phyloP scores from a whole-genome alignment of 2,888 invertebrate species.

The Mesorhabditis spiculigera region DNA sequence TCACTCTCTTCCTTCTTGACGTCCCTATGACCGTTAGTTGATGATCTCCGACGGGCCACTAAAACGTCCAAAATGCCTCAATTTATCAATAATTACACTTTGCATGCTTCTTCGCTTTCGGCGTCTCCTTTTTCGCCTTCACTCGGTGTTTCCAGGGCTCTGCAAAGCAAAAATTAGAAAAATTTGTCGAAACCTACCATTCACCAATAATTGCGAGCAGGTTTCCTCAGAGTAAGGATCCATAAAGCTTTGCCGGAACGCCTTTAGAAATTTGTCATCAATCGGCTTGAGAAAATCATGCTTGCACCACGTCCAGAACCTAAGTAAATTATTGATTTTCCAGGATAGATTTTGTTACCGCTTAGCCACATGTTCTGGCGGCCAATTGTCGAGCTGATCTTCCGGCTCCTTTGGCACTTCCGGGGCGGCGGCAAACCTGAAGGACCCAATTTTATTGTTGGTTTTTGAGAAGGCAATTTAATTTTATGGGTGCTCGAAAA shows the following conservation, averaged over 20 bases:
- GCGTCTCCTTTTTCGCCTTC: not conserved
- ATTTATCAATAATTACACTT: not conserved
- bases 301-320: constrained; percentile 34
- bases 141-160: not conserved
- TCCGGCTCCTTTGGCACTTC: constrained; percentile 21
- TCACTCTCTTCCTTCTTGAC: not conserved
- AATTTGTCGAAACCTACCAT: not conserved
- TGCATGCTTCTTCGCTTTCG: constrained; percentile 1
- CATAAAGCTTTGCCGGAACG: not conserved
- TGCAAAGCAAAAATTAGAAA: not conserved
- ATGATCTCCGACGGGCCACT: not conserved
- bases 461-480: not conserved
- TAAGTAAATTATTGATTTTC: not conserved
- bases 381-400: constrained; percentile 24
- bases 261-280: not conserved
- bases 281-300: constrained; percentile 4
- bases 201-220: not conserved
- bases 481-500: not conserved
- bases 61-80: not conserved
- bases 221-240: not conserved
- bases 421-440: not conserved
- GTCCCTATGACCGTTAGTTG: not conserved
- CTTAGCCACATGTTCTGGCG: constrained; percentile 17
- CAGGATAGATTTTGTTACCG: not conserved
- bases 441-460: not conserved